Conservation (phyloP, 2,888 invertebrate species). For the Vesta saturnalis region DNA sequence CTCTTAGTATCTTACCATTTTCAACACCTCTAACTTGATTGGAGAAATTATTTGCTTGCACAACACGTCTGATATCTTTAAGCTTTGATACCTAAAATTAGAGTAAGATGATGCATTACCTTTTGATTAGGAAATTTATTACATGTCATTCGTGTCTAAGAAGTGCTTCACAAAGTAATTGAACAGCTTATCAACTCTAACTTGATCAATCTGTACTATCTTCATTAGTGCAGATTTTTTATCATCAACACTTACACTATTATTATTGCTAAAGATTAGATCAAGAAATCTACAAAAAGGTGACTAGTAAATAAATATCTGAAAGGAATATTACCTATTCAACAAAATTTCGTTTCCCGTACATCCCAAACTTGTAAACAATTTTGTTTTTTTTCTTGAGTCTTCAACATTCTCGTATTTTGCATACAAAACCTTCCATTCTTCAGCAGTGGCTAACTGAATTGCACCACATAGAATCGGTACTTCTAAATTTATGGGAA, state of each 20-base stretch:
- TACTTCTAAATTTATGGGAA: slow-evolving; percentile 72
- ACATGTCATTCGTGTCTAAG: neutral
- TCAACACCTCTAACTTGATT: neutral
- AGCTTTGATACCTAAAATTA: neutral
- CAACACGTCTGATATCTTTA: neutral
- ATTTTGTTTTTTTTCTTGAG: slow-evolving; percentile 16
- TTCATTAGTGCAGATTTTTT: neutral
- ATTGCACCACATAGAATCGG: slow-evolving; percentile 80
- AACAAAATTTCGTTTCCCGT: slow-evolving; percentile 21
- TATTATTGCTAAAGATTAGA: neutral
- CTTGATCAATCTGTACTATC: neutral
- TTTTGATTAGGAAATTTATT: neutral
- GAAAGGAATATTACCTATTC: neutral
- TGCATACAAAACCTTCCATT: slow-evolving; percentile 72
- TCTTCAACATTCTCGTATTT: slow-evolving; percentile 51
- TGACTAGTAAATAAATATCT: neutral
- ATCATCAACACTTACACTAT: neutral
- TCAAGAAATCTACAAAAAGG: neutral
- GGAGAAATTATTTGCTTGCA: neutral
- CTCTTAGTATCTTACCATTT: no score
- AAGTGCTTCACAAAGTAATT: neutral
- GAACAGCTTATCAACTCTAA: neutral
- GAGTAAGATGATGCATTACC: neutral
- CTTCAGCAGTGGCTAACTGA: slow-evolving; percentile 66
- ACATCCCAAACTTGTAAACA: slow-evolving; percentile 40